Conservation (phyloP, 2,888 invertebrate species). For the Hypolimnas misippus region DNA sequence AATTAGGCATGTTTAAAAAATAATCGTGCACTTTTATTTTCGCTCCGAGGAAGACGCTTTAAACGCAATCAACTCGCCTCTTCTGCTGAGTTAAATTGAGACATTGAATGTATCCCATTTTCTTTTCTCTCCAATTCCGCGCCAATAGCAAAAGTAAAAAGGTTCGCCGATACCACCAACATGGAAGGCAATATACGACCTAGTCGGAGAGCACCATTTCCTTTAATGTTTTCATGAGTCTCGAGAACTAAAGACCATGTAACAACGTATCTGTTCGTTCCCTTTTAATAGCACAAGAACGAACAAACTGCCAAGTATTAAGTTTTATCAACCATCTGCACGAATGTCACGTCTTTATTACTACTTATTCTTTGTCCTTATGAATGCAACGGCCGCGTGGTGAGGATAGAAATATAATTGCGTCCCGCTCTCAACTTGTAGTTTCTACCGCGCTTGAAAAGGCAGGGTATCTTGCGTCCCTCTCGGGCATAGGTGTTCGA, state of each 20-base stretch:
- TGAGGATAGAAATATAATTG: constrained; percentile 51
- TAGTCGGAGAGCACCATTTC: constrained; percentile 67
- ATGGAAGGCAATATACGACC: constrained; percentile 69
- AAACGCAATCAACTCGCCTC: constrained; percentile 65
- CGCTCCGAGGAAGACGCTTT: constrained; percentile 58
- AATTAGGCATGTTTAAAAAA: constrained; percentile 66
- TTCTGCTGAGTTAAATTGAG: constrained; percentile 69
- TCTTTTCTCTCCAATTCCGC: constrained; percentile 74
- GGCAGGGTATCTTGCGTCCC: constrained; percentile 66
- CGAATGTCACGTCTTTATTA: constrained; percentile 82
- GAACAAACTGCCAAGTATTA: constrained; percentile 79
- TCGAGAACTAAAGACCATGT: constrained; percentile 76
- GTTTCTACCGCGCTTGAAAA: constrained; percentile 57
- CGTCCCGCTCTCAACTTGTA: constrained; percentile 54
- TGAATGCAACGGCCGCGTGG: constrained; percentile 69
- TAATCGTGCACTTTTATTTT: constrained; percentile 48
- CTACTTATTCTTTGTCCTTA: constrained; percentile 81
- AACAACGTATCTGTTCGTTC: constrained; percentile 76
- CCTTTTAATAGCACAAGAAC: constrained; percentile 75
- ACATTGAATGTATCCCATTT: constrained; percentile 78
- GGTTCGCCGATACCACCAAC: constrained; percentile 70
- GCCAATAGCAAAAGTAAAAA: constrained; percentile 75
- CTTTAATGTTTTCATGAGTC: constrained; percentile 80
- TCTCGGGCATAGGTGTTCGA: constrained; percentile 76
- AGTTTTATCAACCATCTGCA: constrained; percentile 82